Base-by-base conservation (phyloP, 1,140 invertebrate species). In the Nomia melanderi region DNA sequence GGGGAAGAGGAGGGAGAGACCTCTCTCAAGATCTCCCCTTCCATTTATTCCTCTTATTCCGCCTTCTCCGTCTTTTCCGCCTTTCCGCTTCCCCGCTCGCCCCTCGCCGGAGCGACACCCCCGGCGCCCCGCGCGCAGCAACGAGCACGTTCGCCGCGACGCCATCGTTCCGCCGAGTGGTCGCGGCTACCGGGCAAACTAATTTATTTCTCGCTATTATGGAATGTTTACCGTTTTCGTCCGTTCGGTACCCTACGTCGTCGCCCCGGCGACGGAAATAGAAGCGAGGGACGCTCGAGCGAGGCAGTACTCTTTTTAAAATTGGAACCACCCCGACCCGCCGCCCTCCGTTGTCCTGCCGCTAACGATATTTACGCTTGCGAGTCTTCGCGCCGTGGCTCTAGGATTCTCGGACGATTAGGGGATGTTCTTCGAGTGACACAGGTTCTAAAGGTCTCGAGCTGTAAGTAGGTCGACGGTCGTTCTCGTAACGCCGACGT, bases 41-140 rank as follows among this genome's bases (percentile, higher is more conserved):
- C 78, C 77, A 81, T 83, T 84, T 69, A 76, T 81, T 79, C 67
- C 73, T 81, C 76, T 81, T 76, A 76, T 84, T 83, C 73, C 77
- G 80, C 70, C 41, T 80, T 56, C 74, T 81, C 27, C 69, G 66
- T 54, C 57, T 57, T 27, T 31, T 50, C 54, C 64, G 33, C 2
- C 27, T 23, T 25, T n/a, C n/a, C 41, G 20, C 50, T 12, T 29
- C n/a, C 44, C n/a, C 20, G 23, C 11, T 23, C 41, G 41, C 41
- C 41, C 5, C 41, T 17, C 12, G 2, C 41, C 41, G 12, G 14
- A 12, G 4, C 41, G 4, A 1, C 14, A 1, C 12, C 14, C 14
- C 41, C 41, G 4, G 41, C 20, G 2, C 3, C 12, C 14, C 41
- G 2, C 41, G 12, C 5, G 20, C 6, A n/a, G 47, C 14, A 17